A percentile compares a stretch with the other conserved stretches of the same genome.
phyloP scores from a whole-genome alignment of 2,113 vertebrate species.

The Scomber japonicus region DNA sequence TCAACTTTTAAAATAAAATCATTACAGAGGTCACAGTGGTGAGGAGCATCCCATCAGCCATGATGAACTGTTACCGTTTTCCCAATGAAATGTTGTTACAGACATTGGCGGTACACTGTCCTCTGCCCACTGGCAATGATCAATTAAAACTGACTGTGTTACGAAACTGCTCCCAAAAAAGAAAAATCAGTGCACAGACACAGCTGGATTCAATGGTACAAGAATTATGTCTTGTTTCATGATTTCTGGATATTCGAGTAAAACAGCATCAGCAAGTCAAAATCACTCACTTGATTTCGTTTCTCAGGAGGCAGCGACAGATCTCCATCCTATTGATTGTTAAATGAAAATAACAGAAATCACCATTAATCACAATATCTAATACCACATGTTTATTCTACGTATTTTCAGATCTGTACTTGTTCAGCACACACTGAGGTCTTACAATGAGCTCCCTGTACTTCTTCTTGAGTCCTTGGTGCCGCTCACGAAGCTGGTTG shows the following conservation, averaged over 20 bases:
- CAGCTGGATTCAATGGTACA: constrained; percentile 9
- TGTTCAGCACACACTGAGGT: constrained; percentile 2
- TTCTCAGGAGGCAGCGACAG: constrained; percentile 95
- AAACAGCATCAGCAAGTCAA: background rate
- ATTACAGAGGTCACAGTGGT: no score
- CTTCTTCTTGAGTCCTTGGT: constrained; percentile 97
- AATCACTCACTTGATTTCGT: constrained; percentile 91
- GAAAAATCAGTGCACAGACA: background rate
- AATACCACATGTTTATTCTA: background rate
- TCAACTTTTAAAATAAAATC: background rate
- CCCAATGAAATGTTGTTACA: background rate
- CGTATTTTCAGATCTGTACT: background rate
- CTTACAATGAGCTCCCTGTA: constrained; percentile 94
- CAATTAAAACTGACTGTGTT: no score
- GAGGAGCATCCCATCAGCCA: no score
- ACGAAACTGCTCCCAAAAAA: background rate
- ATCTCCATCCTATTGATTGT: constrained; percentile 92
- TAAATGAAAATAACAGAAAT: constrained; percentile 15
- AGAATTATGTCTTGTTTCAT: background rate
- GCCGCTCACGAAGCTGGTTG: constrained; percentile 94
- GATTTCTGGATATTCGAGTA: no score
- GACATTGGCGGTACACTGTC: background rate
- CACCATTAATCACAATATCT: background rate
- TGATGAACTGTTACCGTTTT: no score
- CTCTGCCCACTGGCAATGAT: no score